Evolutionary conservation across 2,888 invertebrate species (phyloP), one percentile per base, ranked within the genome.

Genomic region (Eristalis pertinax): DNA sequence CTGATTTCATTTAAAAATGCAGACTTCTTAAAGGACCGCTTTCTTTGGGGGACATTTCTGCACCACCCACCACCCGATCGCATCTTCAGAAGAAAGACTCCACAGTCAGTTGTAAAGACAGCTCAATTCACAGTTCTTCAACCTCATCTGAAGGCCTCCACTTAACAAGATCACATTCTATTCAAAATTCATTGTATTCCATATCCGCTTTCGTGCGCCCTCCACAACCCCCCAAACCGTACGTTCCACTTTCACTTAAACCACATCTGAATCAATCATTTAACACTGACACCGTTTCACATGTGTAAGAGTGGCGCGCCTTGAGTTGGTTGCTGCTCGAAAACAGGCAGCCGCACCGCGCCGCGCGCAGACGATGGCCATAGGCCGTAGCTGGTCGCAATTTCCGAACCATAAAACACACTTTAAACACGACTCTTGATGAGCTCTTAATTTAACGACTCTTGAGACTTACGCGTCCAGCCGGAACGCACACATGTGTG

Each of bases 371-470:
- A 38, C n/a, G 35, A 67, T 67, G 43, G 56, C 26, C 60, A 60
- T 19, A 26, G 70, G 41, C 60, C 58, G 72, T 73, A 35, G 35
- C 73, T 68, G 22, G 7, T 80, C 50, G 73, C 73, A 62, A 80
- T 80, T 74, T 80, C 80, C 67, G 67, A 67, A 22, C 64, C 58
- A 79, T 67, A 38, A 70, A 72, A 64, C 35, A 32, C 11, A 64
- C 64, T 22, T 29, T 64, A 64, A 50, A 41, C 72, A 73, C 67
- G 35, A 58, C 43, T 58, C 65, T 24, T 43, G 65, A 80, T 74
- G 79, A 75, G 62, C 68, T 29, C 63, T 74, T 82, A 78, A 78
- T 74, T 81, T 56, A 75, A 82, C 65, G 35, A 41, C 69, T 81
- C 73, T 85, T 74, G 77, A 85, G 76, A 77, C 60, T 64, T 70